Evolutionary conservation across 1,140 invertebrate genomes (phyloP).

Genomic region (Steinernema khuongi): DNA sequence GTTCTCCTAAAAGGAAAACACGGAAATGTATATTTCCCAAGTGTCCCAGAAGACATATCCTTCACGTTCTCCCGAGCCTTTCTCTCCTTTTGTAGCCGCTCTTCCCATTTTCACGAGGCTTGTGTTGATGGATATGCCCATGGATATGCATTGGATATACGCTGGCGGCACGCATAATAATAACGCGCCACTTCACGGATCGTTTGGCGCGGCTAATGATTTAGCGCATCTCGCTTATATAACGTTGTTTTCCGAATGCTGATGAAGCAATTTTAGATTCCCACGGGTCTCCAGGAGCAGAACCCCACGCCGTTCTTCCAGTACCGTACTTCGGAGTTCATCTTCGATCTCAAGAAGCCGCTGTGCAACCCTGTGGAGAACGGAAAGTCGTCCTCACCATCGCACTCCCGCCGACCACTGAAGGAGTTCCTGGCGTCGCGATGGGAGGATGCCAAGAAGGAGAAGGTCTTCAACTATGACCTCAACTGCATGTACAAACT

Average conservation of each 20-base stretch:
- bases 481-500: constrained; percentile 56
- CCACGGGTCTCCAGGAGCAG: not conserved
- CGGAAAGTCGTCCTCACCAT: constrained; percentile 22
- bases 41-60: no score
- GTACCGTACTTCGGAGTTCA: constrained; percentile 41
- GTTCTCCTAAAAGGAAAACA: no score
- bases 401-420: constrained; percentile 22
- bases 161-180: no score
- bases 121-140: no score
- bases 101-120: no score
- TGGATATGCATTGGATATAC: no score
- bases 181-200: not conserved
- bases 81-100: no score
- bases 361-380: not conserved
- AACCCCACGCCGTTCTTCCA: constrained; percentile 35
- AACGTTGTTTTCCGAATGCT: not conserved
- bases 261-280: not conserved
- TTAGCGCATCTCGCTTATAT: not conserved
- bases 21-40: no score
- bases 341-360: constrained; percentile 32
- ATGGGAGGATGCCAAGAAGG: constrained; percentile 48
- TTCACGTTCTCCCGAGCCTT: no score
- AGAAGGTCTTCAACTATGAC: constrained; percentile 50
- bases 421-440: constrained; percentile 43
- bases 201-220: not conserved